Conservation (phyloP, 2,888 invertebrate genomes). For the Heteromurus nitidus region DNA sequence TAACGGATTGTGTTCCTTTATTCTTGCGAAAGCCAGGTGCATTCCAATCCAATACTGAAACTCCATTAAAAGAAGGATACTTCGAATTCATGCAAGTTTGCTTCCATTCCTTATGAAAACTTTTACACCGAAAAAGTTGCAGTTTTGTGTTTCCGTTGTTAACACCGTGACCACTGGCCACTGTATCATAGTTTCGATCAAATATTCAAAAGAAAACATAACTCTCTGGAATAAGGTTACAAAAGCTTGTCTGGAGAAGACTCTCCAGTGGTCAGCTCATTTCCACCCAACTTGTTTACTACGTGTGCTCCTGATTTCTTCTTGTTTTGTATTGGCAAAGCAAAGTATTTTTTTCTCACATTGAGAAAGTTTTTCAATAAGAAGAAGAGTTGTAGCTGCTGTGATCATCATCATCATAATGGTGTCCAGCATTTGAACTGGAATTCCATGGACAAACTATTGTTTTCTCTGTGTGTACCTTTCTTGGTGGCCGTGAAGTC, state of each 20-base stretch:
- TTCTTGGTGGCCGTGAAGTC: conserved; percentile 5
- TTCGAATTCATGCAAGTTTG: too few species aligned
- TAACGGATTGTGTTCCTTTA: too few species aligned
- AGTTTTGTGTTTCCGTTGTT: not conserved
- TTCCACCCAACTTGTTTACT: not conserved
- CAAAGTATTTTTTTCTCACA: conserved; percentile 5
- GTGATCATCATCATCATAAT: conserved; percentile 1
- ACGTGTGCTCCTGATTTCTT: conserved; percentile 1
- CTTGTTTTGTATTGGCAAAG: not conserved
- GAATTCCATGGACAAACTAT: conserved; percentile 13
- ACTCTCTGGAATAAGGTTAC: too few species aligned
- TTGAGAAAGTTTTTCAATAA: conserved; percentile 26
- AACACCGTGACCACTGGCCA: not conserved
- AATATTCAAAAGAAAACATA: conserved; percentile 29
- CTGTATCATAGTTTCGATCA: not conserved
- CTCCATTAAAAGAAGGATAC: too few species aligned
- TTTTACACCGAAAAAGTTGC: too few species aligned
- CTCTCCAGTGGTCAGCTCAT: not conserved
- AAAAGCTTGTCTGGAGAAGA: not conserved
- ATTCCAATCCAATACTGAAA: too few species aligned
- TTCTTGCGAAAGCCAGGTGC: too few species aligned
- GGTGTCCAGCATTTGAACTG: conserved; percentile 18
- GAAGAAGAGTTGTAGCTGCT: conserved; percentile 20
- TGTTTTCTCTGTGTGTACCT: conserved; percentile 15
- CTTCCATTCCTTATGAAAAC: too few species aligned